Conservation (phyloP, 2,888 invertebrate species). For the Euproctis similis region DNA sequence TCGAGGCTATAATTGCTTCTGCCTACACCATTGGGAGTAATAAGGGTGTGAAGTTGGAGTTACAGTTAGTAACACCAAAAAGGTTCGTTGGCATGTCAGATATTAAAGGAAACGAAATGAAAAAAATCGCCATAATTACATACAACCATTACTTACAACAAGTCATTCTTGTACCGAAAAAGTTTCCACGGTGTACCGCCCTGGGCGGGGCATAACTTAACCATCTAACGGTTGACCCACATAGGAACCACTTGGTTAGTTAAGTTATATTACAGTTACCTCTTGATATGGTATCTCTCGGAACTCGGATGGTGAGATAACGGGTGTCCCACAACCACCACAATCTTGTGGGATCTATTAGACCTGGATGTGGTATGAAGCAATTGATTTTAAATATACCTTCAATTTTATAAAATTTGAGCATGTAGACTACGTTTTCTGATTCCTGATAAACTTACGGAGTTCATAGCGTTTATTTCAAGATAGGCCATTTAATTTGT, state of each 20-base stretch:
- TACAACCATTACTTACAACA: background rate
- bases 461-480: too few relatives aligned
- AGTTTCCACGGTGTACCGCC: slow-evolving; percentile 3
- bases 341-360: slow-evolving; percentile 26
- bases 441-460: too few relatives aligned
- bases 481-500: too few relatives aligned
- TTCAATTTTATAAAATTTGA: background rate
- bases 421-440: too few relatives aligned
- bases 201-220: slow-evolving; percentile 19
- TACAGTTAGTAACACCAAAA: too few relatives aligned
- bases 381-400: too few relatives aligned
- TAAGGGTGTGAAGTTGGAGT: too few relatives aligned
- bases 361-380: slow-evolving; percentile 27
- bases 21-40: too few relatives aligned
- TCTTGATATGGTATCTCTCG: slow-evolving; percentile 61
- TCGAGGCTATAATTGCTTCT: too few relatives aligned
- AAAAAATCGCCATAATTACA: too few relatives aligned
- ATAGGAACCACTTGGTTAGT: slow-evolving; percentile 30
- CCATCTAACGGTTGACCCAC: slow-evolving; percentile 66
- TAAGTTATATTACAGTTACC: slow-evolving; percentile 51
- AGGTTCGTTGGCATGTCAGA: too few relatives aligned
- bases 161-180: slow-evolving; percentile 4
- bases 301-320: slow-evolving; percentile 61
- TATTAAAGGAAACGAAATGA: too few relatives aligned
- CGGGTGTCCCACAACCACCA: slow-evolving; percentile 44